Conservation (phyloP, 2,113 vertebrate genomes). For the Prochilodus magdalenae region DNA sequence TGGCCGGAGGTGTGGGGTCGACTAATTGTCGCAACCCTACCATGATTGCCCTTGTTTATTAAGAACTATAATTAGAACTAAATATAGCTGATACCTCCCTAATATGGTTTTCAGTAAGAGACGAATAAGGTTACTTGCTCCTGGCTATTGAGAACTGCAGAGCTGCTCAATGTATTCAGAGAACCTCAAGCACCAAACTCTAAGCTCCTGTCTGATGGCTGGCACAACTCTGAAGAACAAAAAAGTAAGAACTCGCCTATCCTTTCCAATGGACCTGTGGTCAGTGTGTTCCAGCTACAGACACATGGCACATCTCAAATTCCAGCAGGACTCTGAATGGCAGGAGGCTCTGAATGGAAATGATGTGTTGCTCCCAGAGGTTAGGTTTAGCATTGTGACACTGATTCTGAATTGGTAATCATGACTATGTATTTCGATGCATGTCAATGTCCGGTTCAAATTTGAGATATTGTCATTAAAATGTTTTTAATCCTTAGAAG, state of each 20-base stretch:
- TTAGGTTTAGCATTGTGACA: neutral
- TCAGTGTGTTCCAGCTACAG: constrained; percentile 10
- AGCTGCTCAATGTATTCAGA: neutral
- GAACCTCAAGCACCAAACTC: neutral
- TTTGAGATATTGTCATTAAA: neutral
- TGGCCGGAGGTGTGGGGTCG: too few species aligned
- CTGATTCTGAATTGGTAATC: neutral
- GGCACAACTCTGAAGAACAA: neutral
- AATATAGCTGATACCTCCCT: neutral
- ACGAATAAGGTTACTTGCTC: neutral
- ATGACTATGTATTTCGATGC: neutral
- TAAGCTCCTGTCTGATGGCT: constrained; percentile 1
- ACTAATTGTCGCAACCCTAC: neutral
- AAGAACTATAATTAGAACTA: neutral
- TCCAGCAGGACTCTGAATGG: neutral
- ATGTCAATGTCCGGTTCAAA: neutral
- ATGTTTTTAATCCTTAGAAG: neutral
- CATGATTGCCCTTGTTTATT: neutral
- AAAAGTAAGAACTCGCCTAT: constrained; percentile 8
- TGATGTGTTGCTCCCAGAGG: neutral
- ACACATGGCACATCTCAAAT: constrained; percentile 15
- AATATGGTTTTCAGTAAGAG: neutral
- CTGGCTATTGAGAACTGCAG: neutral
- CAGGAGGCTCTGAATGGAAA: neutral
- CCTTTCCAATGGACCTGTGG: constrained; percentile 23